phyloP scores from a whole-genome alignment of 2,888 invertebrate species.

The Chymomyza caudatula region DNA sequence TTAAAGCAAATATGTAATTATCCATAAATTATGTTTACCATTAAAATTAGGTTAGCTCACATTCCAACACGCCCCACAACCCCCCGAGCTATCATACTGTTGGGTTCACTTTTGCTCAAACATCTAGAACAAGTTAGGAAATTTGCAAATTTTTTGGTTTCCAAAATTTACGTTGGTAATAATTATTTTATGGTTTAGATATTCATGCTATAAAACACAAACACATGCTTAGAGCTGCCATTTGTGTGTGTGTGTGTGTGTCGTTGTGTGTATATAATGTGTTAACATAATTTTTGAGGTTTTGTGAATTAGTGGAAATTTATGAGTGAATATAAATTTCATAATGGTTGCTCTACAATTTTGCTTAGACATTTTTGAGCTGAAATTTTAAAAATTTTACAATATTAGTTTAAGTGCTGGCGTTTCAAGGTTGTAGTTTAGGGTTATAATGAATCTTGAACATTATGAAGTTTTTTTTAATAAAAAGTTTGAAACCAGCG shows the following conservation, averaged over 20 bases:
- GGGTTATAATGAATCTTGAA: too few species aligned
- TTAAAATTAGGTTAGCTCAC: conserved; percentile 35
- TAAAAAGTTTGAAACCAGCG: too few species aligned
- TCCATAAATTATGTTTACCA: conserved; percentile 46
- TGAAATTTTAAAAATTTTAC: neutral
- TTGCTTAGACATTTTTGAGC: neutral
- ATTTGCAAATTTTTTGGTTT: conserved; percentile 45
- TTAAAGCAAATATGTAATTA: conserved; percentile 52
- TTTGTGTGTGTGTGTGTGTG: conserved; percentile 12
- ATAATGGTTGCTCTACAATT: neutral
- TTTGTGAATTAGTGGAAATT: neutral
- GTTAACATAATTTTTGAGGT: neutral
- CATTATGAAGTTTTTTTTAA: too few species aligned
- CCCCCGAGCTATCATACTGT: neutral
- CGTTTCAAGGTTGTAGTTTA: too few species aligned
- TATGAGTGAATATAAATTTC: neutral
- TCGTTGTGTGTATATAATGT: neutral
- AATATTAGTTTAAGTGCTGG: neutral
- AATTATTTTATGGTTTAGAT: conserved; percentile 40
- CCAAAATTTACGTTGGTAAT: conserved; percentile 43
- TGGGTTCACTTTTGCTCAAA: too few species aligned
- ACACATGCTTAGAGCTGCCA: conserved; percentile 1
- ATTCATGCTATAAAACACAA: conserved; percentile 3
- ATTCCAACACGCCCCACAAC: neutral
- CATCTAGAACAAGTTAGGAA: conserved; percentile 25